Conservation (phyloP, 2,888 invertebrate genomes). For the Onthophagus sagittarius region DNA sequence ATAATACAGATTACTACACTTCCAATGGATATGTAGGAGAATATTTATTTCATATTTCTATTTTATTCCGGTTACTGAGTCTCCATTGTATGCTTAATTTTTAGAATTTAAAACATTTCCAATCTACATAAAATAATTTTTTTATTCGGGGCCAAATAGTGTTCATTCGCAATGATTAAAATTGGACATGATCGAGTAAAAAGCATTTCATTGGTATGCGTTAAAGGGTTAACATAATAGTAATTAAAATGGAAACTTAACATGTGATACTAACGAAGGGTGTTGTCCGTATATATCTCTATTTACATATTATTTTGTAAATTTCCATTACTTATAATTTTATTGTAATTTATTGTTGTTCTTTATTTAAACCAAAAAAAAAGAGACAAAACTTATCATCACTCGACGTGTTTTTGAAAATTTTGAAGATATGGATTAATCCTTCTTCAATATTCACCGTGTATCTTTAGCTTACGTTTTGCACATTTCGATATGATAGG, state of each 20-base stretch:
- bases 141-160: too few species aligned
- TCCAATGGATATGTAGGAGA: too few species aligned
- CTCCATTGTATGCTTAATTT: too few species aligned
- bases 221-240: background rate
- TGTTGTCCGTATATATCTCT: slow-evolving; percentile 14
- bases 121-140: too few species aligned
- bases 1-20: too few species aligned
- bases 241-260: slow-evolving; percentile 10
- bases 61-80: too few species aligned
- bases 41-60: too few species aligned
- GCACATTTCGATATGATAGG: slow-evolving; percentile 11
- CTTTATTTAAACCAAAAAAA: background rate
- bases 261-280: slow-evolving; percentile 22
- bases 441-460: slow-evolving; percentile 12
- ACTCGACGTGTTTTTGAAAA: too few species aligned
- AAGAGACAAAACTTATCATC: background rate
- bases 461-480: slow-evolving; percentile 21
- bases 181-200: too few species aligned
- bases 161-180: too few species aligned
- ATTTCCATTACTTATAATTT: slow-evolving; percentile 4
- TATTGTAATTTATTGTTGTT: slow-evolving; percentile 20
- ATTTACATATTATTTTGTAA: slow-evolving; percentile 7
- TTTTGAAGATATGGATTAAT: slow-evolving; percentile 18
- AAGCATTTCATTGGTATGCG: background rate
- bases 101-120: too few species aligned